Percentiles rank a stretch among this genome's conserved stretches.
Conservation (phyloP, 2,888 invertebrate genomes). For the Heterodera filipjevi region DNA sequence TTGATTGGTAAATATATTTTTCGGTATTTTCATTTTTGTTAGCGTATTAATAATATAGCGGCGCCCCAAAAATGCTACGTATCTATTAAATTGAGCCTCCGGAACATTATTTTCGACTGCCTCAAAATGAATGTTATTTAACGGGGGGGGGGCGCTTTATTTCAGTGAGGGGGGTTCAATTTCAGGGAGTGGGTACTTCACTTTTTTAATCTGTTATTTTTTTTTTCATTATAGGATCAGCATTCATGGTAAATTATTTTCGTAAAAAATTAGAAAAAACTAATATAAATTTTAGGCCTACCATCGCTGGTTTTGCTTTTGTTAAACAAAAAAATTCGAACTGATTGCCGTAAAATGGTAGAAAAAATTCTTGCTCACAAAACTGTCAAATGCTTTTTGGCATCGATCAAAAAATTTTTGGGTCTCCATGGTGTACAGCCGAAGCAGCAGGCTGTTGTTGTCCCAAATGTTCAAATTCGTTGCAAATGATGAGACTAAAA, state of each 20-base stretch:
- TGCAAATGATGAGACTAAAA: no score
- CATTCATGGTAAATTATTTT: background rate
- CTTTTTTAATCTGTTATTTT: no score
- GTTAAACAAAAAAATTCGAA: conserved; percentile 21
- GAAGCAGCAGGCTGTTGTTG: no score
- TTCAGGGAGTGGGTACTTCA: no score
- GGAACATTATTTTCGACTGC: no score
- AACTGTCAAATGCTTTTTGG: background rate
- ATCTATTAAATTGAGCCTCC: no score
- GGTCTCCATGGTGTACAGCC: background rate
- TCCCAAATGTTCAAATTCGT: no score
- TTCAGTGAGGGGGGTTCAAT: no score
- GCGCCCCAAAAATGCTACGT: no score
- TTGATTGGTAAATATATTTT: background rate
- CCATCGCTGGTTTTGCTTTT: conserved; percentile 20
- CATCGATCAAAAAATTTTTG: background rate
- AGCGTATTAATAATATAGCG: no score
- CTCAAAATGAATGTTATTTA: no score
- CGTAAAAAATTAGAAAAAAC: background rate
- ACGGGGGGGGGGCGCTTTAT: no score
- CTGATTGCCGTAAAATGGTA: conserved; percentile 12
- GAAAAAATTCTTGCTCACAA: background rate
- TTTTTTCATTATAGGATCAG: background rate
- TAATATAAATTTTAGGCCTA: background rate
- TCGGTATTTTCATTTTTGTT: background rate